These are phyloP conservation scores for Magallana nippona DNA, from an alignment of 2,888 invertebrate species.

Conservation along the genomic window DNA sequence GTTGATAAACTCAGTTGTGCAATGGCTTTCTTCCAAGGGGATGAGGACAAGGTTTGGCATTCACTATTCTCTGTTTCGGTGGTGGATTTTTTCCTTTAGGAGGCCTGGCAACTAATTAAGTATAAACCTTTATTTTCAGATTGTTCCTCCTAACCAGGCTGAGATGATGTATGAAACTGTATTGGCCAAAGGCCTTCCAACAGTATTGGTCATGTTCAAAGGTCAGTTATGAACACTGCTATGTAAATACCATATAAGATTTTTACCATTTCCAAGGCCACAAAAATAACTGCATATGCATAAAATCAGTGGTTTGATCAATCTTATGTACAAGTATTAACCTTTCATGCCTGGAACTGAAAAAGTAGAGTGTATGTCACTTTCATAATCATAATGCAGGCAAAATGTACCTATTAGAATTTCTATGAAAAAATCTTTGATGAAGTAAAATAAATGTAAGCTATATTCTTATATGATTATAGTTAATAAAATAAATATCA, in stretches of 20 bases:
- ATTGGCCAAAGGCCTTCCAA: slow-evolving; percentile 76
- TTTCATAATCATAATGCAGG: no score
- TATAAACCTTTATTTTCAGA: slow-evolving; percentile 61
- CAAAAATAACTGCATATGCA: no score
- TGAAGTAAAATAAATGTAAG: no score
- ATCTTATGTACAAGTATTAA: no score
- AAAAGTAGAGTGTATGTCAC: no score
- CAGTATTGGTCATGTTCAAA: slow-evolving; percentile 78
- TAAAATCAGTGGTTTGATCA: no score
- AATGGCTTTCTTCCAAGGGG: slow-evolving; percentile 79
- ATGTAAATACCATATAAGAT: no score
- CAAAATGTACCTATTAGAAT: no score
- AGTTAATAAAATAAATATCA: not conserved
- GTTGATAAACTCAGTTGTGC: slow-evolving; percentile 78
- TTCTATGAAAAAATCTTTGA: no score
- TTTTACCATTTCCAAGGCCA: no score
- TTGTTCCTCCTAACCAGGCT: slow-evolving; percentile 80
- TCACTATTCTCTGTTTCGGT: not conserved
- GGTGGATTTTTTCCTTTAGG: no score
- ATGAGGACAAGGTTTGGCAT: slow-evolving; percentile 77
- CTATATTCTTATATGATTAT: not conserved
- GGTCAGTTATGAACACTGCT: slow-evolving; percentile 63
- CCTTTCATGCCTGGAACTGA: no score
- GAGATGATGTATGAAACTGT: slow-evolving; percentile 79
- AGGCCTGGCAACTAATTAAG: not conserved